Percentiles rank a stretch among this genome's conserved stretches.
Evolutionary conservation across 2,113 vertebrate genomes (phyloP).

Genomic region (Oncorhynchus mykiss): DNA sequence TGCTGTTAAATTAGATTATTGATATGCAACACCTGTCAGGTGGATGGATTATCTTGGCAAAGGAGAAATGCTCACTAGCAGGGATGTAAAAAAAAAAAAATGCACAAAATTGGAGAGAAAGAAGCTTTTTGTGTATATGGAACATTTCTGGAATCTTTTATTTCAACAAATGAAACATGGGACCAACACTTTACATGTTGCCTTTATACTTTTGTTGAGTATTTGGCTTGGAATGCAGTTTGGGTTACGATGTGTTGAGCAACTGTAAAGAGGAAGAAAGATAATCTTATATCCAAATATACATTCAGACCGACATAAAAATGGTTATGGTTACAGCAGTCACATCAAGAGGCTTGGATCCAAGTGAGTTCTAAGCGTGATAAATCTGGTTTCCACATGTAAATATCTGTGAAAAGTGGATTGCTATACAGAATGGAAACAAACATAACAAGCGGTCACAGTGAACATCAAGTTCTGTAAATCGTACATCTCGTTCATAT

Average conservation of each 20-base stretch:
- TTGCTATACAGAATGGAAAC: background rate
- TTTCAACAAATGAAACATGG: no score
- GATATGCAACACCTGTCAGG: no score
- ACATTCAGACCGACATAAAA: background rate
- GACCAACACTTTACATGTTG: no score
- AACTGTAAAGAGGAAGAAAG: background rate
- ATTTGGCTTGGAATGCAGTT: conserved; percentile 12
- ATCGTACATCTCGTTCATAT: background rate
- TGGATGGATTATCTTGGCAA: no score
- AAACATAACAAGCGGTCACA: background rate
- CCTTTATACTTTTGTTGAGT: no score
- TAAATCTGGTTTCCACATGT: no score
- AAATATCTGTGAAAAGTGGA: no score
- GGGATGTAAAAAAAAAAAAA: no score
- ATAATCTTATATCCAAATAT: background rate
- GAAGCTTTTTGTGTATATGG: background rate
- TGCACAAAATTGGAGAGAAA: background rate
- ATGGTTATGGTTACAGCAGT: background rate
- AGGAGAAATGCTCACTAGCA: no score
- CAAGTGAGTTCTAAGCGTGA: no score
- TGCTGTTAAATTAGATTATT: no score
- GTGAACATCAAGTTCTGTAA: background rate
- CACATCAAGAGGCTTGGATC: background rate
- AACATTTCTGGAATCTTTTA: no score
- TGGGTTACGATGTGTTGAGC: background rate